These are phyloP conservation scores for Oceanites oceanicus DNA, from an alignment of 2,113 vertebrate genomes.

Conservation along the genomic window DNA sequence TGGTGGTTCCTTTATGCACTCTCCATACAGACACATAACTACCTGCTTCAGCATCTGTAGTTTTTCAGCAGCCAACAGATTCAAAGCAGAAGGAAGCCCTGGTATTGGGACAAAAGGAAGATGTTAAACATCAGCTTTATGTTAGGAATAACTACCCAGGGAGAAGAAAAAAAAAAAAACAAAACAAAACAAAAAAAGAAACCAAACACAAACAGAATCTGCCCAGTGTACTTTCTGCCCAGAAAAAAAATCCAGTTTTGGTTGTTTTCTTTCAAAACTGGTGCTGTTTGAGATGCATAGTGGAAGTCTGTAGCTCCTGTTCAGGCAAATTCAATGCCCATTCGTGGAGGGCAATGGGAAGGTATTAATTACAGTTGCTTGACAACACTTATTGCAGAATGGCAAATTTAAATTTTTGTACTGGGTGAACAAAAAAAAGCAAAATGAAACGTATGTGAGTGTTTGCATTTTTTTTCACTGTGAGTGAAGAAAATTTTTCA, in stretches of 20 bases:
- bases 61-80: not conserved
- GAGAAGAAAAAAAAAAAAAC: too few species aligned
- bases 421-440: rapidly evolving
- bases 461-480: not conserved
- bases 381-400: not conserved
- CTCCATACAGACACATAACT: not conserved
- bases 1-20: rapidly evolving
- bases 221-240: not conserved
- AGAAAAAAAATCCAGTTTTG: not conserved
- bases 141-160: not conserved
- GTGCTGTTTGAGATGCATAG: not conserved
- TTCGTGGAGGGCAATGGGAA: not conserved
- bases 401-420: not conserved
- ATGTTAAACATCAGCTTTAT: not conserved
- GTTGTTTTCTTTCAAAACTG: not conserved
- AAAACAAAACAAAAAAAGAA: too few species aligned
- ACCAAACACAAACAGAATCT: not conserved
- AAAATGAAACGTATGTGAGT: not conserved
- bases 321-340: not conserved
- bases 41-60: not conserved
- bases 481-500: not conserved
- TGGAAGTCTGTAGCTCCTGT: not conserved
- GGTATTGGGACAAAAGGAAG: not conserved
- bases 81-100: not conserved
- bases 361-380: not conserved